Evolutionary conservation across 64 coral and sea anemone species (phyloP), one percentile per base, ranked within the genome.

Genomic region (Montipora capricornis): DNA sequence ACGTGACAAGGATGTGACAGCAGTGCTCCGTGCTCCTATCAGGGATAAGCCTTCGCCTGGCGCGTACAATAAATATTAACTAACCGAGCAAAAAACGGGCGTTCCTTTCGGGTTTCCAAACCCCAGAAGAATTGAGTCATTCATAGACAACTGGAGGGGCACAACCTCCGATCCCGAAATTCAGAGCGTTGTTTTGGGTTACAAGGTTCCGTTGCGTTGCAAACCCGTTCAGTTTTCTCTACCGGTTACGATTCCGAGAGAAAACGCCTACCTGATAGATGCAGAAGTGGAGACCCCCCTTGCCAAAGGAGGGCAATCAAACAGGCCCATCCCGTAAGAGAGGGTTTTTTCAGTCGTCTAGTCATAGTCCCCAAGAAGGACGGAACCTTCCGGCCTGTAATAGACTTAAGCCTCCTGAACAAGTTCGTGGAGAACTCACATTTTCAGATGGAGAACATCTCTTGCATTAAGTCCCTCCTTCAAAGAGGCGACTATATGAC

Each of bases 371-470:
- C 79, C 46, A 88, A 94, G 60, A 94, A 89, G 66, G 78, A 68
- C 16, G 92, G 84, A 11, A 68, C 47, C 45, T 48, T 61, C 10
- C 26, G 92, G 1, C 84, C 92, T 2, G 92, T 88, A 8, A 94
- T 94, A 81, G 79, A 94, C 24, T 67, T 94, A 2, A 81, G 79
- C 44, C 1, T 26, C 16, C 74, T 95, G 6, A 87, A 95, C 14
- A 29, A 64, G 13, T 90, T 82, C 47, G 47, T 83, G 47, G 13
- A 19, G 8, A 47, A 71, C 44, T 61, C 10, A 14, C 87, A 94
- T 10, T 70, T 95, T 95, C 81, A 95, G 45, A 91, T 95, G 93
- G 88, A 86, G 50, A 51, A 89, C 24, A 37, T 90, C 5, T 48
- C 47, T 19, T 44, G 47, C 16, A n/a, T 92, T 20, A 88, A 75